phyloP scores from a whole-genome alignment of 2,797 vertebrate genomes.

The Parambassis ranga region DNA sequence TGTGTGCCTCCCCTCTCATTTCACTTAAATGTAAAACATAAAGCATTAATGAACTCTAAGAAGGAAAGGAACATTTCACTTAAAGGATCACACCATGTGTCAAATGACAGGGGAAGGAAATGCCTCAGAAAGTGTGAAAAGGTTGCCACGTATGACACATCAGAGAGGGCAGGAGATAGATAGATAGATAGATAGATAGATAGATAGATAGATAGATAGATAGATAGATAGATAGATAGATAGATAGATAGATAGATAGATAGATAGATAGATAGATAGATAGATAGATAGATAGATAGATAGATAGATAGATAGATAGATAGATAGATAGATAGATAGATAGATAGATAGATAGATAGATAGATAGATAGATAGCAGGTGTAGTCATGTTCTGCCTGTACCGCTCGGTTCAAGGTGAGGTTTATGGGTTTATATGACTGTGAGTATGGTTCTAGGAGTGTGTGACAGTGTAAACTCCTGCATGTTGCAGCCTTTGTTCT shows the following conservation, averaged over 20 bases:
- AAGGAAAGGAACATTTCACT: slow-evolving; percentile 74
- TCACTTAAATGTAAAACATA: slow-evolving; percentile 69
- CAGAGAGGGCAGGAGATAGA: not conserved
- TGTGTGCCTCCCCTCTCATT: slow-evolving; percentile 72
- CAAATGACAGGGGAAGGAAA: slow-evolving; percentile 73
- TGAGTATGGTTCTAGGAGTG: slow-evolving; percentile 13
- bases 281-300: slow-evolving; percentile 15
- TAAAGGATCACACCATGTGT: slow-evolving; percentile 63
- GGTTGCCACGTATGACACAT: slow-evolving; percentile 46
- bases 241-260: slow-evolving; percentile 12
- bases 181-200: slow-evolving; percentile 10
- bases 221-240: slow-evolving; percentile 15
- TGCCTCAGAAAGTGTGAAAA: slow-evolving; percentile 57
- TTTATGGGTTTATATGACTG: slow-evolving; percentile 19
- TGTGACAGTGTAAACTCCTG: slow-evolving; percentile 43
- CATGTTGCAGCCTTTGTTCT: slow-evolving; percentile 66
- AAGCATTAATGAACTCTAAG: slow-evolving; percentile 75
- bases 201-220: slow-evolving; percentile 20
- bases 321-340: slow-evolving; percentile 9
- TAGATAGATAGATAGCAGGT: not conserved
- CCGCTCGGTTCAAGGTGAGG: slow-evolving; percentile 5
- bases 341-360: slow-evolving; percentile 3
- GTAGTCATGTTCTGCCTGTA: no score
- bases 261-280: not conserved
- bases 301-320: slow-evolving; percentile 13